phyloP scores from a whole-genome alignment of 2,888 invertebrate genomes.

The Scelioninae gen. 1 region DNA sequence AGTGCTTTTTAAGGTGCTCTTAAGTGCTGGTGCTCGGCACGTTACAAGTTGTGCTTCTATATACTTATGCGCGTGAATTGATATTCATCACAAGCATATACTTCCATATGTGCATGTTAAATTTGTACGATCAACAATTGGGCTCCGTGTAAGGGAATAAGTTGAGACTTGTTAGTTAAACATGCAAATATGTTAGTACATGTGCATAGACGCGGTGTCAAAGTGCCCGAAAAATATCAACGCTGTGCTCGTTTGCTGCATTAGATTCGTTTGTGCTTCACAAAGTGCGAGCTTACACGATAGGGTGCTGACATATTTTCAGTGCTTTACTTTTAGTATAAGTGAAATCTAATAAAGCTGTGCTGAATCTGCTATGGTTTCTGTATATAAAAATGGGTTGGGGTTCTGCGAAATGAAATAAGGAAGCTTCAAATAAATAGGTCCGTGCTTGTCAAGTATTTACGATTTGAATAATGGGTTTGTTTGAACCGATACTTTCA shows the following conservation, averaged over 20 bases:
- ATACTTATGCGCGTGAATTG: slow-evolving; percentile 67
- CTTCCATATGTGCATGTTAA: slow-evolving; percentile 49
- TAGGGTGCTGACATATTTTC: slow-evolving; percentile 80
- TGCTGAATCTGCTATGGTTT: slow-evolving; percentile 78
- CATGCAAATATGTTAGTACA: slow-evolving; percentile 71
- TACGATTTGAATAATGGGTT: too few relatives aligned
- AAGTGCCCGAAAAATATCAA: slow-evolving; percentile 76
- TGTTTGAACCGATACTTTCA: slow-evolving; percentile 52
- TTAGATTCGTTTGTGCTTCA: slow-evolving; percentile 78
- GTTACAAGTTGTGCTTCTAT: slow-evolving; percentile 73
- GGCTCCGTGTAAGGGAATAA: neutral
- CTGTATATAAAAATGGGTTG: neutral
- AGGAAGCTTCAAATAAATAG: slow-evolving; percentile 32
- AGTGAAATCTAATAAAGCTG: slow-evolving; percentile 69
- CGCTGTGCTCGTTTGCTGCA: slow-evolving; percentile 71
- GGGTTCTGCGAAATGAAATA: slow-evolving; percentile 34
- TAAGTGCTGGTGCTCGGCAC: slow-evolving; percentile 81
- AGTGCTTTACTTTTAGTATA: slow-evolving; percentile 71
- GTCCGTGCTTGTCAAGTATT: too few relatives aligned
- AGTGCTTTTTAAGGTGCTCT: slow-evolving; percentile 79
- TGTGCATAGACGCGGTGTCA: slow-evolving; percentile 78
- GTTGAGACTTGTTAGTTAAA: slow-evolving; percentile 26
- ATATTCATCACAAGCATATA: slow-evolving; percentile 58
- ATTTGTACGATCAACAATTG: slow-evolving; percentile 6
- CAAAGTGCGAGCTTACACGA: slow-evolving; percentile 83